Percentiles rank a stretch among this genome's conserved stretches.
Conservation (phyloP, 2,113 vertebrate genomes). For the Procapra przewalskii region DNA sequence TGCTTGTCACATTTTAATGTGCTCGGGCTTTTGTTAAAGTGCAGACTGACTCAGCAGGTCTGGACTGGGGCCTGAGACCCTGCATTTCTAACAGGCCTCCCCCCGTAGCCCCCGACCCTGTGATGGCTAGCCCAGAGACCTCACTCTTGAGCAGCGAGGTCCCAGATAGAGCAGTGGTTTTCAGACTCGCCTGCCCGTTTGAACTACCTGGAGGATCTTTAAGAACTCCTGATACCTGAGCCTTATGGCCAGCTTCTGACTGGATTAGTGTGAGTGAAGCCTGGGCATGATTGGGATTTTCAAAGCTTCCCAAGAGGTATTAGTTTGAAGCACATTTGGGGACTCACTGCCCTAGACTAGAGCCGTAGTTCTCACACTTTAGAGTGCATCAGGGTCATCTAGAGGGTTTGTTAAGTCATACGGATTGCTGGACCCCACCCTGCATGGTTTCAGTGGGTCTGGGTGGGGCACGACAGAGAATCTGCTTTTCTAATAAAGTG, state of each 20-base stretch:
- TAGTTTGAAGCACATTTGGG: not conserved
- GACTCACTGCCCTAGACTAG: not conserved
- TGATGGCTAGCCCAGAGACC: not conserved
- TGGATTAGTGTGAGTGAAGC: not conserved
- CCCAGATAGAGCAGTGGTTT: not conserved
- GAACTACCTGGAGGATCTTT: not conserved
- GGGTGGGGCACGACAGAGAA: not conserved
- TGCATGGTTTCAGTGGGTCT: not conserved
- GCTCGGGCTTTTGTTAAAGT: not conserved
- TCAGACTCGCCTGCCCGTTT: not conserved
- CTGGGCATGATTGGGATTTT: not conserved
- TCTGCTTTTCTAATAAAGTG: not conserved
- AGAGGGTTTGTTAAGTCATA: not conserved
- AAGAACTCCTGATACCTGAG: not conserved
- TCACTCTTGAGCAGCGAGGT: not conserved
- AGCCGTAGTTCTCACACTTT: not conserved
- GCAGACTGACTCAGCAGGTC: not conserved
- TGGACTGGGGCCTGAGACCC: not conserved
- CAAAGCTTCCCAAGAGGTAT: not conserved
- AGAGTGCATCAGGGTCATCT: not conserved
- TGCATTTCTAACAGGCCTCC: not conserved
- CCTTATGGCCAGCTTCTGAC: not conserved
- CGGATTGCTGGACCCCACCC: not conserved
- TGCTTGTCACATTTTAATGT: not conserved
- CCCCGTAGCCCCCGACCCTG: rapidly evolving